A percentile compares a stretch with the other conserved stretches of the same genome.
Evolutionary conservation across 1,140 invertebrate species (phyloP).

Genomic region (Cyrtorhinus lividipennis): DNA sequence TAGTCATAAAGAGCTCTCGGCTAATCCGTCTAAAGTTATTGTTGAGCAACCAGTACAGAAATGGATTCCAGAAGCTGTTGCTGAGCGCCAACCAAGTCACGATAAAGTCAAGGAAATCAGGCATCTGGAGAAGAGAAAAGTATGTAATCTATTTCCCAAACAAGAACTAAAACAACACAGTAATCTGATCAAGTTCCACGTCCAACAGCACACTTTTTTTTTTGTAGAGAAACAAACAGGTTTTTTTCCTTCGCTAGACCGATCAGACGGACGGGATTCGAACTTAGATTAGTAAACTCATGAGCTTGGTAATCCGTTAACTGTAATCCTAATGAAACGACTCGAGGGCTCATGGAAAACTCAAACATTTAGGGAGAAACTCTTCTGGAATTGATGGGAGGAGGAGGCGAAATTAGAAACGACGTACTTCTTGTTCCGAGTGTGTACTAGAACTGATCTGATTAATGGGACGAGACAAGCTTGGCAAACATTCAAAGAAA

Average conservation of each 20-base stretch:
- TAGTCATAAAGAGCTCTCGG: slow-evolving; percentile 53
- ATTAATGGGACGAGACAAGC: no score
- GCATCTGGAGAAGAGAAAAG: slow-evolving; percentile 39
- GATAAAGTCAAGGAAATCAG: slow-evolving; percentile 61
- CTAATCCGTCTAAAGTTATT: slow-evolving; percentile 67
- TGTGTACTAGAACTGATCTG: no score
- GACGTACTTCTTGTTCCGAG: no score
- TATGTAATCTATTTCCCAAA: no score
- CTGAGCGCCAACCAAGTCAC: slow-evolving; percentile 73
- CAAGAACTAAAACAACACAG: neutral
- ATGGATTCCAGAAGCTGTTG: slow-evolving; percentile 77
- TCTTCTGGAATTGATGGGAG: no score
- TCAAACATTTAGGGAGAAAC: no score
- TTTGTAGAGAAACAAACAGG: neutral
- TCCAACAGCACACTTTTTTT: neutral
- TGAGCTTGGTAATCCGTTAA: no score
- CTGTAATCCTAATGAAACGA: no score
- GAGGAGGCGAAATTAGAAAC: no score
- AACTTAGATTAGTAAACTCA: no score
- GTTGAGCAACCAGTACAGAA: slow-evolving; percentile 73
- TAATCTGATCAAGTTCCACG: neutral
- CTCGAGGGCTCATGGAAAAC: no score
- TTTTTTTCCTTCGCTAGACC: neutral
- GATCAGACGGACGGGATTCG: neutral
- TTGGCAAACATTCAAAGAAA: no score